Conservation (phyloP, 1,140 invertebrate species). For the Hylaeus anthracinus region DNA sequence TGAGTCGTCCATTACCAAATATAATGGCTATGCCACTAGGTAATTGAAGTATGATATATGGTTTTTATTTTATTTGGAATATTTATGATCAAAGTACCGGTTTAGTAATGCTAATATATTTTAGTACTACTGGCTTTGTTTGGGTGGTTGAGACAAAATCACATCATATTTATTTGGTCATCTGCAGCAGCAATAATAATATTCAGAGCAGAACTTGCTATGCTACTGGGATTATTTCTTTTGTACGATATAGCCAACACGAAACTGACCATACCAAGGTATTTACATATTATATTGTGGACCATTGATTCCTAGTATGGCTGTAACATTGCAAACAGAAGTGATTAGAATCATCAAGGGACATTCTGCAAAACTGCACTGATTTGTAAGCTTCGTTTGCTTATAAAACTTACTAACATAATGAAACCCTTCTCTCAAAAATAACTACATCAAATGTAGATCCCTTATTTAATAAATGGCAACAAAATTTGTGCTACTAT, state of each 20-base stretch:
- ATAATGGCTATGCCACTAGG: slow-evolving; percentile 96
- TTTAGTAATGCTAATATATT: slow-evolving; percentile 73
- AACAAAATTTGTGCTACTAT: slow-evolving; percentile 6
- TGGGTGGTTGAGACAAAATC: slow-evolving; percentile 91
- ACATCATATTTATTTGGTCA: slow-evolving; percentile 89
- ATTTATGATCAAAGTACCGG: slow-evolving; percentile 8
- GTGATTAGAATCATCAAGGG: slow-evolving; percentile 56
- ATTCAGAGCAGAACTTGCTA: slow-evolving; percentile 93
- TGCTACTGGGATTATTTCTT: slow-evolving; percentile 94
- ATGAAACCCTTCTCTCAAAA: slow-evolving; percentile 17
- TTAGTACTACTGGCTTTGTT: slow-evolving; percentile 93
- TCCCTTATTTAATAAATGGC: slow-evolving; percentile 29
- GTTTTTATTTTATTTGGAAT: neutral
- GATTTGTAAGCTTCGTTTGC: slow-evolving; percentile 61
- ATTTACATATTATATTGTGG: slow-evolving; percentile 61
- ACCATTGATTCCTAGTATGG: slow-evolving; percentile 58
- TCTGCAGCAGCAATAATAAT: slow-evolving; percentile 94
- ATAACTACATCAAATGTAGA: slow-evolving; percentile 27
- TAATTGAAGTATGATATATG: slow-evolving; percentile 79
- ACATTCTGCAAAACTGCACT: slow-evolving; percentile 57
- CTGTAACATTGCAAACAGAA: slow-evolving; percentile 63
- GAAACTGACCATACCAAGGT: slow-evolving; percentile 81
- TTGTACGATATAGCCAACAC: slow-evolving; percentile 87
- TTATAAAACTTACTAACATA: slow-evolving; percentile 48
- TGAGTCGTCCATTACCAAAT: slow-evolving; percentile 96